Evolutionary conservation across 2,888 invertebrate genomes (phyloP).

Genomic region (Diarsia brunnea): DNA sequence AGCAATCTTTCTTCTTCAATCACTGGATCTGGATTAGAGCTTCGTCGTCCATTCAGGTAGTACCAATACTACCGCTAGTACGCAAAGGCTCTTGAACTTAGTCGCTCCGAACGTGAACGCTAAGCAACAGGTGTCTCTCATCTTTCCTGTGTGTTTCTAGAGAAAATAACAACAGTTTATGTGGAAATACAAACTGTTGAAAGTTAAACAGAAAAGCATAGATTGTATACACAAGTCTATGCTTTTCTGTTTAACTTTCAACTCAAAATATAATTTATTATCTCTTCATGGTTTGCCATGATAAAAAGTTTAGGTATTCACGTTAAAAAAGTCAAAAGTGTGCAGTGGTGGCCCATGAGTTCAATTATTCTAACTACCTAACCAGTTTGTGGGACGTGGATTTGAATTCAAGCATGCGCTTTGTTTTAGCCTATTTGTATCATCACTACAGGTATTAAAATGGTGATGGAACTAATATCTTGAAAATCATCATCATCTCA

Average conservation of each 20-base stretch:
- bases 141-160: not conserved
- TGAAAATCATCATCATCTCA: no score
- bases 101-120: conserved; percentile 19
- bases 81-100: conserved; percentile 38
- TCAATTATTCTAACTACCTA: no score
- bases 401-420: no score
- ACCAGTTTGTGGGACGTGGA: no score
- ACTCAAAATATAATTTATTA: not conserved
- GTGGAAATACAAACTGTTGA: no score
- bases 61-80: conserved; percentile 38
- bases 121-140: conserved; percentile 53
- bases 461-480: no score
- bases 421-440: no score
- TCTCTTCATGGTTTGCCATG: not conserved
- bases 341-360: no score
- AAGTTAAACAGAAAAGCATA: no score
- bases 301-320: not conserved
- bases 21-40: conserved; percentile 37
- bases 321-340: not conserved
- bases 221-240: no score
- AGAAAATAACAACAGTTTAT: conserved; percentile 1
- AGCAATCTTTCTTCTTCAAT: conserved; percentile 35
- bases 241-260: no score
- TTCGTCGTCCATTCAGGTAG: conserved; percentile 32
- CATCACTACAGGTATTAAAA: no score